These are phyloP conservation scores for Chaetops frenatus DNA, from an alignment of 2,113 vertebrate genomes.

Conservation along the genomic window DNA sequence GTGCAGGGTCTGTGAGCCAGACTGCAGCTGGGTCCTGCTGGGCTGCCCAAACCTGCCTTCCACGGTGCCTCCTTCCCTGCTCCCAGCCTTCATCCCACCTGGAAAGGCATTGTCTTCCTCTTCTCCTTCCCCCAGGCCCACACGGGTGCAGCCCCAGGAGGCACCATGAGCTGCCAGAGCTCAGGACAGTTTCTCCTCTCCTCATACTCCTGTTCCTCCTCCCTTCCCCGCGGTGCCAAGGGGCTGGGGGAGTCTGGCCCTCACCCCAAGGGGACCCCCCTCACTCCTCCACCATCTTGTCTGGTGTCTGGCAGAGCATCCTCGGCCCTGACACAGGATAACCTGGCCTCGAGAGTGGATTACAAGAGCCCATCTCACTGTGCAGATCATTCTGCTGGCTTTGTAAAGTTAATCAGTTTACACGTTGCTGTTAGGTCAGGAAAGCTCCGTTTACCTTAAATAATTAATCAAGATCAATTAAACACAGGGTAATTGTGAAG, in stretches of 20 bases:
- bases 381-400: slow-evolving; percentile 22
- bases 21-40: not conserved
- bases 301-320: not conserved
- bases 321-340: not conserved
- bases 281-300: fast-evolving
- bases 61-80: fast-evolving
- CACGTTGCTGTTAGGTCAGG: slow-evolving; percentile 29
- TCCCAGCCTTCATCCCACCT: not conserved
- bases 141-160: not conserved
- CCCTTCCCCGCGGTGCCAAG: too few relatives aligned
- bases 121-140: not conserved
- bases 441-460: slow-evolving; percentile 28
- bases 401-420: slow-evolving; percentile 47
- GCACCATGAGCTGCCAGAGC: fast-evolving
- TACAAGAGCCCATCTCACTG: not conserved
- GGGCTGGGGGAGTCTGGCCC: not conserved
- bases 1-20: not conserved
- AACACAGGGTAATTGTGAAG: not conserved
- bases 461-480: slow-evolving; percentile 55
- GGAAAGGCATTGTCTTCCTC: fast-evolving
- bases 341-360: not conserved
- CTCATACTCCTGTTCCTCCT: not conserved
- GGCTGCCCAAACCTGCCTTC: not conserved
- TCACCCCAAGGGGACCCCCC: too few relatives aligned
- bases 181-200: not conserved